Evolutionary conservation across 2,797 vertebrate species (phyloP).

Genomic region (Hipposideros larvatus): DNA sequence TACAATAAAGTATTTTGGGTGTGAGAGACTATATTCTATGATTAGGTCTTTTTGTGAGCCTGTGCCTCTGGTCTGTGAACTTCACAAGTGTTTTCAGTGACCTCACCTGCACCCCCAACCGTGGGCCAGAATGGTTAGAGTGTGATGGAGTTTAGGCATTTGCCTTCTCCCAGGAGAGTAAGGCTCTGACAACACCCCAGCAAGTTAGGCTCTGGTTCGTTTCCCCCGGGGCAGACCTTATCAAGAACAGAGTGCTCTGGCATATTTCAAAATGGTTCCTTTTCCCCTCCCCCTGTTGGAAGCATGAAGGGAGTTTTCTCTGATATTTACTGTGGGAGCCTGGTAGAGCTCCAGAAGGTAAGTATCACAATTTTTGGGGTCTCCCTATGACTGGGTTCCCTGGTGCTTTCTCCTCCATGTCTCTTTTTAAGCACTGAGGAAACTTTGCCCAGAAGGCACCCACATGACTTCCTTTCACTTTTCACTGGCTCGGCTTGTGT

Average conservation of each 20-base stretch:
- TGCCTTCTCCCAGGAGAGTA: not conserved
- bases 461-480: not conserved
- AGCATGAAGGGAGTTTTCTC: not conserved
- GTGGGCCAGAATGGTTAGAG: not conserved
- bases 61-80: not conserved
- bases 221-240: not conserved
- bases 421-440: not conserved
- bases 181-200: not conserved
- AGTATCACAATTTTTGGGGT: not conserved
- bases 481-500: not conserved
- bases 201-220: not conserved
- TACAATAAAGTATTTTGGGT: not conserved
- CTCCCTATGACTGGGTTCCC: not conserved
- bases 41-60: not conserved
- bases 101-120: not conserved
- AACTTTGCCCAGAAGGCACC: not conserved
- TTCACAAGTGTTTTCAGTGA: not conserved
- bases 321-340: not conserved
- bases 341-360: not conserved
- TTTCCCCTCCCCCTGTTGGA: no score
- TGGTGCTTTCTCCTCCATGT: not conserved
- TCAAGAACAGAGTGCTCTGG: not conserved
- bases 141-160: not conserved
- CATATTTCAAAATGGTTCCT: not conserved
- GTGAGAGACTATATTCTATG: not conserved